phyloP scores from a whole-genome alignment of 2,888 invertebrate species.

The Acanthosoma haemorrhoidale region DNA sequence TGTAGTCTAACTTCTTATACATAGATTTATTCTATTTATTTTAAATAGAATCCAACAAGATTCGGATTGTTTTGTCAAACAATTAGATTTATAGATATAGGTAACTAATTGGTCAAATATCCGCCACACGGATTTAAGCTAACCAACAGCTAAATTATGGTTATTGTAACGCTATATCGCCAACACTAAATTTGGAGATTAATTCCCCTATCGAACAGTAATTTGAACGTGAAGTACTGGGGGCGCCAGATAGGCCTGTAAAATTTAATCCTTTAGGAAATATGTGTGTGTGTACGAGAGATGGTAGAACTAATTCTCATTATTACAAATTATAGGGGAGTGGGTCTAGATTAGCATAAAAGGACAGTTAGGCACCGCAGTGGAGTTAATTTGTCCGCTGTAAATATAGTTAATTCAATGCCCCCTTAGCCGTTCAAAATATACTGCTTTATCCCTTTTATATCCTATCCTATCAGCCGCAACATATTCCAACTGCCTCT shows the following conservation, averaged over 20 bases:
- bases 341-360: constrained; percentile 14
- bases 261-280: constrained; percentile 20
- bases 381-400: constrained; percentile 3
- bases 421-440: too few species aligned
- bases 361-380: not conserved
- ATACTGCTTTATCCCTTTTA: constrained; percentile 10
- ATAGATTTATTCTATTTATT: too few species aligned
- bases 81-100: too few species aligned
- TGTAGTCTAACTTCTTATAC: too few species aligned
- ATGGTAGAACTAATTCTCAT: constrained; percentile 13
- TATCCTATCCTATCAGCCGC: not conserved
- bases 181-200: constrained; percentile 5
- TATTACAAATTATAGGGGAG: constrained; percentile 21
- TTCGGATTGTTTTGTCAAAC: too few species aligned
- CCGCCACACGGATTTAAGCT: too few species aligned
- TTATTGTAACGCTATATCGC: too few species aligned
- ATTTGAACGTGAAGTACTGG: not conserved
- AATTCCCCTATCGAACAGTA: constrained; percentile 6
- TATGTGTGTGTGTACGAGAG: not conserved
- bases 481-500: not conserved
- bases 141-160: too few species aligned
- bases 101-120: too few species aligned
- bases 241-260: not conserved
- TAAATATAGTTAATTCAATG: constrained; percentile 24
- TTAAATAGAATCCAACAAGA: too few species aligned